Base-by-base conservation (phyloP, 2,888 invertebrate species). In the Acanthosepion esculentum region DNA sequence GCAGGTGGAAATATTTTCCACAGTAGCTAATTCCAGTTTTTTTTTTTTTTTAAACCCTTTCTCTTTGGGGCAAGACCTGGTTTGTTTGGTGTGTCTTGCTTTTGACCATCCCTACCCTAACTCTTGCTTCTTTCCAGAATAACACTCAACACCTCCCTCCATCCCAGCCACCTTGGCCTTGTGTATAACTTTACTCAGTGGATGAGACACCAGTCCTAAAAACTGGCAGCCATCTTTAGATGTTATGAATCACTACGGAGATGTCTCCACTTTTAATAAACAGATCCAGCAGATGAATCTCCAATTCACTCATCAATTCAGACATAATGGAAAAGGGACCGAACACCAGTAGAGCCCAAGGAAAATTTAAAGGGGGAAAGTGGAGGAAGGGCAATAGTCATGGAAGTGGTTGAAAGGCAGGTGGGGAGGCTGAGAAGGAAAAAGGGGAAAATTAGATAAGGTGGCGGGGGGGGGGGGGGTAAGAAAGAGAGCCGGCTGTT, bases 241-340 rank as follows among this genome's bases (percentile, higher is more conserved):
- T 78, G 78, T 78, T 78, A 78, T 78, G 78, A 78, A 78, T 78
- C 78, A 78, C 78, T 78, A 78, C n/a, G 12, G 78, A n/a, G n/a
- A n/a, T 78, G 78, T 78, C 78, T 78, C 78, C 78, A 33, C n/a
- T 78, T 78, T 78, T 78, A 78, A 78, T 78, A 78, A 78, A 78
- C 78, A 78, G 78, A 78, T 78, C 78, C 78, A 78, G 20, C 78
- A 15, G 78, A 78, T 78, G 78, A 78, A 78, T 78, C 78, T 78
- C n/a, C 78, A 78, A 78, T 78, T n/a, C 78, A 78, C 78, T 78
- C 78, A 78, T 78, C 78, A 78, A 78, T 78, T 78, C 78, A 78
- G 78, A 78, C 78, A 78, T n/a, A 78, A 78, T 78, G 78, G 78
- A 78, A 23, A 78, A 78, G 33, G 78, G 78, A 78, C 78, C 78